A percentile compares a stretch with the other conserved stretches of the same genome.
Evolutionary conservation across 2,113 vertebrate genomes (phyloP).

Genomic region (Poecilia latipinna): DNA sequence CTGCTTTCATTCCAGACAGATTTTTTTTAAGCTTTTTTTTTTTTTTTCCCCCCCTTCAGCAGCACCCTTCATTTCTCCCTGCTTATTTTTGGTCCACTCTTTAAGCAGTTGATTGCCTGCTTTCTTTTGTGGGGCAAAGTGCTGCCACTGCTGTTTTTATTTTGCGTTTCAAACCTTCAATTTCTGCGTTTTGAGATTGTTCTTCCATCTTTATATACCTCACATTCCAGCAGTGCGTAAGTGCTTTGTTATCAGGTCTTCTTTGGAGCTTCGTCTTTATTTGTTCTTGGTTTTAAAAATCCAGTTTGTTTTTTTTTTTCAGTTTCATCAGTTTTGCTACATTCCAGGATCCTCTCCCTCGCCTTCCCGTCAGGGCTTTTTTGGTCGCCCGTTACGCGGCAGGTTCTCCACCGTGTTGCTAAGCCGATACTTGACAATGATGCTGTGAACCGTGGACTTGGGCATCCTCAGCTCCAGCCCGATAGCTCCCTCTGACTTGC

Average conservation of each 20-base stretch:
- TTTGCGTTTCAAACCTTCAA: neutral
- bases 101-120: conserved; percentile 47
- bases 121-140: conserved; percentile 58
- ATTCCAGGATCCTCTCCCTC: conserved; percentile 24
- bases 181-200: conserved; percentile 5
- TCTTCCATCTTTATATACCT: conserved; percentile 41
- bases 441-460: conserved; percentile 86
- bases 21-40: conserved; percentile 20
- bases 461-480: conserved; percentile 84
- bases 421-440: conserved; percentile 85
- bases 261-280: conserved; percentile 13
- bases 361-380: conserved; percentile 74
- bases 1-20: conserved; percentile 8
- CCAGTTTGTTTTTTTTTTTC: neutral
- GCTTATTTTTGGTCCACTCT: conserved; percentile 20
- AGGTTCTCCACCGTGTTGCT: conserved; percentile 87
- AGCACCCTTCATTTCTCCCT: conserved; percentile 52
- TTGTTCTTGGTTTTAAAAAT: conserved; percentile 28
- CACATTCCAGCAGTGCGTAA: conserved; percentile 56
- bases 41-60: neutral
- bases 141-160: conserved; percentile 22
- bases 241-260: conserved; percentile 43
- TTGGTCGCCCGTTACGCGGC: conserved; percentile 82
- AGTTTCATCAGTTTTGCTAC: conserved; percentile 18
- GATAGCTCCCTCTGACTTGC: conserved; percentile 84